Conservation (phyloP, 2,797 vertebrate genomes). For the Serranus cabrilla region DNA sequence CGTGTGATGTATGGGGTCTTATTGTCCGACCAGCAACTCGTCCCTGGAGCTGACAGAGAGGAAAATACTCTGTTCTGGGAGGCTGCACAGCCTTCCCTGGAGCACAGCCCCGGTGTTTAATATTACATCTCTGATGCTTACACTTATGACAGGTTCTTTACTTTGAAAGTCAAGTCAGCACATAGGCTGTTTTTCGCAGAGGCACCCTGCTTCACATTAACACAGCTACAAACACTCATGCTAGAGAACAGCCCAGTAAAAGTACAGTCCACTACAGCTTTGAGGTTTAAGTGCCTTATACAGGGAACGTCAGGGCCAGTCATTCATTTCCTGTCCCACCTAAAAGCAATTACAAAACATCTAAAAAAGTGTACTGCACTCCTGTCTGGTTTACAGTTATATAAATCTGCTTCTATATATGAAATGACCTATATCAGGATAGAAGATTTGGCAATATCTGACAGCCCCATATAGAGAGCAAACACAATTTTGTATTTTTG, state of each 20-base stretch:
- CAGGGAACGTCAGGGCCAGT: slow-evolving; percentile 11
- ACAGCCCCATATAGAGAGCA: too few species aligned
- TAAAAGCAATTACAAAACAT: slow-evolving; percentile 19
- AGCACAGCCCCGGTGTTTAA: slow-evolving; percentile 21
- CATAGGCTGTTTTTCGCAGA: slow-evolving; percentile 17
- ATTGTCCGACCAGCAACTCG: slow-evolving; percentile 32
- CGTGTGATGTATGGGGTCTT: slow-evolving; percentile 51
- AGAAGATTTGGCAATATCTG: too few species aligned
- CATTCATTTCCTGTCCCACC: background rate
- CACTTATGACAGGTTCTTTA: slow-evolving; percentile 51
- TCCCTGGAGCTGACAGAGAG: slow-evolving; percentile 48
- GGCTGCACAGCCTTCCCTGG: slow-evolving; percentile 25
- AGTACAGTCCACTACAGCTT: slow-evolving; percentile 9
- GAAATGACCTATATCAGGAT: too few species aligned
- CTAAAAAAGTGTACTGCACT: background rate
- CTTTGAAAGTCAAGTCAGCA: slow-evolving; percentile 54
- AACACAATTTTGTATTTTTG: too few species aligned
- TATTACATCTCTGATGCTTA: slow-evolving; percentile 46
- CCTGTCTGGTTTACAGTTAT: background rate
- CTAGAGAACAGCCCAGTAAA: background rate
- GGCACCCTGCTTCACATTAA: slow-evolving; percentile 13
- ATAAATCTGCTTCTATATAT: slow-evolving; percentile 3
- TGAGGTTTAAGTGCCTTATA: slow-evolving; percentile 12
- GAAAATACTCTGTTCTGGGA: slow-evolving; percentile 44
- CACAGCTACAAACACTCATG: slow-evolving; percentile 10